Base-by-base conservation (phyloP, 2,888 invertebrate genomes). In the Camponotus fellah region DNA sequence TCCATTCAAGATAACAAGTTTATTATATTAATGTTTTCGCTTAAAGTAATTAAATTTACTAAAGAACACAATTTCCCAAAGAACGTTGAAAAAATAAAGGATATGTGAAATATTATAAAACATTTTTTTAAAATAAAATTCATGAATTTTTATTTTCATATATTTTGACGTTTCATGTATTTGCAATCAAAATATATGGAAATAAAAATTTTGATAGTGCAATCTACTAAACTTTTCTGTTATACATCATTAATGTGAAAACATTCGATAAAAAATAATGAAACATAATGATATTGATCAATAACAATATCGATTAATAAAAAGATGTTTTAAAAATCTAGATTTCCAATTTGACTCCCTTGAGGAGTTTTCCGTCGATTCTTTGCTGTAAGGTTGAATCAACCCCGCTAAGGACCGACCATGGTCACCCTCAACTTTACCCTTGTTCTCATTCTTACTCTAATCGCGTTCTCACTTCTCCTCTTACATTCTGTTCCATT, bases 401-500 rank as follows among this genome's bases (percentile, higher is more conserved):
- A 84, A 84, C 75, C 71, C 82, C 26, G 34, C 43, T 72, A 46
- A 34, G 46, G 12, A 58, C 53, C 37, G 49, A 65, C 85, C 69
- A 72, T 77, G 56, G 76, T 66, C 53, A 77, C 26, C 56, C 77
- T 77, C 82, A 60, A 77, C 82, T 80, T 53, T 84, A 69, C 76
- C 60, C 32, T 77, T 83, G 81, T 79, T 83, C 76, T 84, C 79
- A 64, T 34, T 58, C 82, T 84, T 83, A 75, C 82, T 85, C 79
- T 79, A 83, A 80, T 79, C 84, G 68, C 84, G 79, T 85, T 68
- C 85, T 74, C 60, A 71, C 69, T 76, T 80, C 64, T 69, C 85
- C 81, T 83, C 82, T 85, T 80, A 84, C 85, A 77, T 84, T 82
- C 84, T 89, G 85, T 87, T 84, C 80, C 71, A 17, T 49, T 49